Evolutionary conservation across 2,113 vertebrate species (phyloP).

Genomic region (Regulus satrapa): DNA sequence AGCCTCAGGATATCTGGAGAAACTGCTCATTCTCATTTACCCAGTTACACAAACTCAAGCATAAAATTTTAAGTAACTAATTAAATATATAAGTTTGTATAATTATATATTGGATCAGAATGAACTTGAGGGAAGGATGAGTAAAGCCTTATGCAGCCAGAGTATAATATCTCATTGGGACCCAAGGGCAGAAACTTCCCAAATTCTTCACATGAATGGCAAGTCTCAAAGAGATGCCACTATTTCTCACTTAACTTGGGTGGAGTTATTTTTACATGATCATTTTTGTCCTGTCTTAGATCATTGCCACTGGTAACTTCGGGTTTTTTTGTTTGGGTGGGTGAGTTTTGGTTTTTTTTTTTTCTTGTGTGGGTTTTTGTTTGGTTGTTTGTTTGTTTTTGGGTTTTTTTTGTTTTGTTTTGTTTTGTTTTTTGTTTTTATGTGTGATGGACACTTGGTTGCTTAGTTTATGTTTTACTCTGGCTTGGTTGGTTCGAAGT

Average conservation of each 20-base stretch:
- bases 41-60: not conserved
- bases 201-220: not conserved
- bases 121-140: not conserved
- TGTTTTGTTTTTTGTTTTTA: too few species aligned
- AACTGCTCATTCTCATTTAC: not conserved
- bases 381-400: too few species aligned
- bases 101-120: not conserved
- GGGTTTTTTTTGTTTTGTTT: too few species aligned
- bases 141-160: not conserved
- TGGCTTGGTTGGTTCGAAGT: not conserved
- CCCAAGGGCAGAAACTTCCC: not conserved
- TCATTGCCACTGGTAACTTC: not conserved
- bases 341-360: too few species aligned
- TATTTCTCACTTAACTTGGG: not conserved
- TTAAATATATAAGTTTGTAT: not conserved
- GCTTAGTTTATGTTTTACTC: not conserved
- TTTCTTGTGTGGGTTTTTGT: too few species aligned
- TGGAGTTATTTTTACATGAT: not conserved
- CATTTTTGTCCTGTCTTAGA: not conserved
- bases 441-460: not conserved
- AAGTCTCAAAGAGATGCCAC: not conserved
- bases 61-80: not conserved
- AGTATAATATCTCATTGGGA: not conserved
- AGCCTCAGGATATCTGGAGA: not conserved
- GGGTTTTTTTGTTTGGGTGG: too few species aligned